These are phyloP conservation scores for Pseudopodoces humilis DNA, from an alignment of 2,113 vertebrate genomes.

Conservation along the genomic window DNA sequence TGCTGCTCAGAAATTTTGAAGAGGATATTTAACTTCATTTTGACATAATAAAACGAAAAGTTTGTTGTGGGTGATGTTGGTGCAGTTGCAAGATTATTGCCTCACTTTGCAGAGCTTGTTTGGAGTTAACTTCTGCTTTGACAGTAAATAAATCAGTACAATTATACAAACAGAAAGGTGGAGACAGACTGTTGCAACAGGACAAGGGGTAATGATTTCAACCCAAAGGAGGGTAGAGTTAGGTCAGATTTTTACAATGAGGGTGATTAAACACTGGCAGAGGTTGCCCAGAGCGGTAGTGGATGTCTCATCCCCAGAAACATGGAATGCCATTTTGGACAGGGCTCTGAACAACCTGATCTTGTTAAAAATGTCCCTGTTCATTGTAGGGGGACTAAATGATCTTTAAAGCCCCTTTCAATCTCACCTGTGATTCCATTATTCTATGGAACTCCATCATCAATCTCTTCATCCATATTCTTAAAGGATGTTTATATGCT, in stretches of 20 bases:
- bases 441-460: neutral
- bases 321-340: neutral
- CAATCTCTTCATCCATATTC: neutral
- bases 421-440: neutral
- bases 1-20: neutral
- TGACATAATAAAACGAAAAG: neutral
- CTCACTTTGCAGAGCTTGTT: neutral
- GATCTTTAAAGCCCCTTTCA: neutral
- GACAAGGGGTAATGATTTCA: neutral
- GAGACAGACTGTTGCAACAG: no score
- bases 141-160: neutral
- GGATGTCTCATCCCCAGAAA: no score
- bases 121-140: neutral
- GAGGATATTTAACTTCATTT: neutral
- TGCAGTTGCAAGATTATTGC: neutral
- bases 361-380: neutral
- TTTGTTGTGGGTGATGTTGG: neutral
- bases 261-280: rapidly evolving
- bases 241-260: neutral
- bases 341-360: neutral
- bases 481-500: neutral
- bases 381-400: neutral
- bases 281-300: neutral
- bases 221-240: neutral
- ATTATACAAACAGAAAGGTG: neutral